Evolutionary conservation across 2,113 vertebrate genomes (phyloP), one percentile per base, ranked within the genome.

Genomic region (Xerus inauris): DNA sequence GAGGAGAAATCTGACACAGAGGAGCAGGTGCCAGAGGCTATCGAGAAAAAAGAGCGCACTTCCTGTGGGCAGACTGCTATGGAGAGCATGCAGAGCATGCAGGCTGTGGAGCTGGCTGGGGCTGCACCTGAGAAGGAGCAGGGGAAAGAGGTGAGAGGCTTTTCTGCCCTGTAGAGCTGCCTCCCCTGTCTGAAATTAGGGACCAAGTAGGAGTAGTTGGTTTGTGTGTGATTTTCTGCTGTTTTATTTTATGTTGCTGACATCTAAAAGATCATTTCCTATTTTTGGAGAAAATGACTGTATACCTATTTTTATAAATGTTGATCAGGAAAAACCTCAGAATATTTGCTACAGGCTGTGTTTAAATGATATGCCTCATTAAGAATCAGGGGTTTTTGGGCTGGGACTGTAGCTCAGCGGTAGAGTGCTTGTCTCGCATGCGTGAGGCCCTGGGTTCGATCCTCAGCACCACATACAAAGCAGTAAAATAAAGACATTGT

Each of bases 51-150:
- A 95, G 99, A 99, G 75, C 99, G 99, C 0, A 62, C 98, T 57
- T 97, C 99, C 0, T 98, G 98, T 0, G 99, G 99, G 35, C 99
- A 99, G 97, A 99, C 99, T 0, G 99, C 99, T 59, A 98, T 99
- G 92, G 98, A 99, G 96, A 99, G 98, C 10, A 45, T 99, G 87
- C 99, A 99, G 98, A 99, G 99, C 6, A 98, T 99, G 0, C 99
- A 98, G 4, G 99, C 99, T 0, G 98, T 99, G 96, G 99, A 99
- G 98, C 96, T 99, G 97, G 99, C 99, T 45, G 99, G 99, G 87
- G 98, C 99, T 2, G 99, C 99, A 0, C 99, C 99, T 0, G 99
- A 99, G 98, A 99, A 73, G 97, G 99, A 99, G 72, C 97, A 99
- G 10, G 99, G 99, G 17, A 99, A 99, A 98, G 99, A 99, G 99